A percentile compares a stretch with the other conserved stretches of the same genome.
Conservation (phyloP, 2,113 vertebrate species). For the Mus spicilegus region DNA sequence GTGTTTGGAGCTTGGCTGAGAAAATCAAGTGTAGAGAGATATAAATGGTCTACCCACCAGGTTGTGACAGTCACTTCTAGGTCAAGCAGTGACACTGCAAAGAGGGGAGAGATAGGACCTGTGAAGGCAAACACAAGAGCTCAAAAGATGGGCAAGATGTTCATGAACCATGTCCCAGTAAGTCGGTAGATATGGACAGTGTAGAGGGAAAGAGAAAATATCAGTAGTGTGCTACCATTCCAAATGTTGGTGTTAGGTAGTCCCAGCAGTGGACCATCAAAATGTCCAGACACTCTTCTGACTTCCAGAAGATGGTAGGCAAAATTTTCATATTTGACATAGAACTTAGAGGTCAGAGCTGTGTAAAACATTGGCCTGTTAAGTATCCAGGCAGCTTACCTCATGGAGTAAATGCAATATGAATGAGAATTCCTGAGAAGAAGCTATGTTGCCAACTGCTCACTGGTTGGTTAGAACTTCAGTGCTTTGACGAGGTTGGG, state of each 20-base stretch:
- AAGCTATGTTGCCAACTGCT: too few species aligned
- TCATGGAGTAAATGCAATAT: not conserved
- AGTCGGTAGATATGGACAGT: not conserved
- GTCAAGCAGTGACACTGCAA: not conserved
- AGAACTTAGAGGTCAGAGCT: not conserved
- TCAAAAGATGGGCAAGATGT: not conserved
- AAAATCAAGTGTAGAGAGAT: not conserved
- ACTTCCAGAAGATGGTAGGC: not conserved
- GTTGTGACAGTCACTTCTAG: fast-evolving
- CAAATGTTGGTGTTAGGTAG: too few species aligned
- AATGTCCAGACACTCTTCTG: not conserved
- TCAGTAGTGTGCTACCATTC: not conserved
- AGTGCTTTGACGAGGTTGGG: not conserved
- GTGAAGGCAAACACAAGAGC: not conserved
- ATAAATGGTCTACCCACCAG: not conserved
- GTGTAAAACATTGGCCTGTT: not conserved
- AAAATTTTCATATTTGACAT: not conserved
- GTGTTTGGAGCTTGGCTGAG: not conserved
- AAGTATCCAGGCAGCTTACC: not conserved
- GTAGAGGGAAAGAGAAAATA: not conserved
- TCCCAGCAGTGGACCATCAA: not conserved
- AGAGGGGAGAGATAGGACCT: not conserved
- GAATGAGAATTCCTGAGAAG: not conserved
- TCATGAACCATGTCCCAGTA: not conserved
- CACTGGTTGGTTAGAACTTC: not conserved